These are phyloP conservation scores for Apodemus speciosus DNA, from an alignment of 2,113 vertebrate species.

Conservation along the genomic window DNA sequence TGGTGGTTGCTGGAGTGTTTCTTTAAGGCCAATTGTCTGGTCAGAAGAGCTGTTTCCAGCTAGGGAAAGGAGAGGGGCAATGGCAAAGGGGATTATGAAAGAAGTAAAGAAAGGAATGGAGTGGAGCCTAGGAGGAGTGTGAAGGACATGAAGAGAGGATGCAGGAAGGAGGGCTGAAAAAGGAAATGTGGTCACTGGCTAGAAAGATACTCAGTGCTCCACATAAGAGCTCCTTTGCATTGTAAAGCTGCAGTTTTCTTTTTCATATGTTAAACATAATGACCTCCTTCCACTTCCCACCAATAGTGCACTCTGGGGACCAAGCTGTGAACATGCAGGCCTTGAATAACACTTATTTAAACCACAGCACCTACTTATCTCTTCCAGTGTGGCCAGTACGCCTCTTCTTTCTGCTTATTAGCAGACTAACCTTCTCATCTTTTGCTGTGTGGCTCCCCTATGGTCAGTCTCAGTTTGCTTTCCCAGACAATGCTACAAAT, in stretches of 20 bases:
- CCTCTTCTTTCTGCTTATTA: neutral
- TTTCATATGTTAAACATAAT: neutral
- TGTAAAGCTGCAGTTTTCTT: neutral
- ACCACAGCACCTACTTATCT: neutral
- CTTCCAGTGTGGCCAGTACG: fast-evolving
- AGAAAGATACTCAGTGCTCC: neutral
- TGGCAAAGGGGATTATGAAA: neutral
- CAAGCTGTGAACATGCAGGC: neutral
- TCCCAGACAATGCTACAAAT: neutral
- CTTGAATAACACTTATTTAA: neutral
- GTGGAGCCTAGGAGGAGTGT: neutral
- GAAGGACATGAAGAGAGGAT: neutral
- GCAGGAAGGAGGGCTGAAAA: neutral
- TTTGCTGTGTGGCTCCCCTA: neutral
- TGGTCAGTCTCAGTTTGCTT: neutral
- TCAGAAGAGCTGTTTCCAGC: neutral
- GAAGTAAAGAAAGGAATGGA: neutral
- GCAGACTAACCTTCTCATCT: neutral
- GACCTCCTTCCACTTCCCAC: neutral
- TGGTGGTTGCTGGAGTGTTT: neutral
- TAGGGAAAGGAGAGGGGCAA: neutral
- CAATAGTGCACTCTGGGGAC: neutral
- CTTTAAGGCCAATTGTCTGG: neutral
- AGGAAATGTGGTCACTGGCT: neutral
- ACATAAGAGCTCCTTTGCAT: neutral